phyloP scores from a whole-genome alignment of 2,888 invertebrate species.

The Elaeidobius kamerunicus region DNA sequence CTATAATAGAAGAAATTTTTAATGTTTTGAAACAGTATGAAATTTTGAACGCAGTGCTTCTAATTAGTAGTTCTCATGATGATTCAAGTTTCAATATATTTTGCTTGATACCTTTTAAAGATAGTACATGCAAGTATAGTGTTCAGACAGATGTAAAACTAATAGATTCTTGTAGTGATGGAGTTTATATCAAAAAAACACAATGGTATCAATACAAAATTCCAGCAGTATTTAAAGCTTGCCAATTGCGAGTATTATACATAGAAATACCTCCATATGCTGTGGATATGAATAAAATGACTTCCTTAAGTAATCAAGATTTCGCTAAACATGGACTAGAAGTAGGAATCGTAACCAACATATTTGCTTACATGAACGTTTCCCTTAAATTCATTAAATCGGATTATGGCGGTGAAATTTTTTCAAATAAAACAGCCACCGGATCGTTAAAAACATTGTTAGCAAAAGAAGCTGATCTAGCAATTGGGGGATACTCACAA shows the following conservation, averaged over 20 bases:
- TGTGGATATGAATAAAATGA: constrained; percentile 33
- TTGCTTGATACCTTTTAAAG: constrained; percentile 40
- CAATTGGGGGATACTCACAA: constrained; percentile 43
- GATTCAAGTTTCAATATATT: constrained; percentile 35
- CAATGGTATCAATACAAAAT: constrained; percentile 37
- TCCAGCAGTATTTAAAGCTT: constrained; percentile 41
- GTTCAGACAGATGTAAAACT: constrained; percentile 26
- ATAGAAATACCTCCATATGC: constrained; percentile 44
- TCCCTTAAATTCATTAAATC: constrained; percentile 29
- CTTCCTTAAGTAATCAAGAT: constrained; percentile 12
- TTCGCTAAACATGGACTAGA: constrained; percentile 33
- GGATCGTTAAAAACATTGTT: constrained; percentile 39
- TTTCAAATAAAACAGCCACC: constrained; percentile 35
- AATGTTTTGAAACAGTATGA: constrained; percentile 31
- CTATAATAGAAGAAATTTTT: constrained; percentile 33
- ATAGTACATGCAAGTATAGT: constrained; percentile 36
- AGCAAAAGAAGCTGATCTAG: constrained; percentile 39
- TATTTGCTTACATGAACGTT: constrained; percentile 34
- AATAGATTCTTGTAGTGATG: constrained; percentile 36
- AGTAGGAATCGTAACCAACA: constrained; percentile 33
- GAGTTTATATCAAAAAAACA: constrained; percentile 19
- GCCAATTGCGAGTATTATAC: constrained; percentile 41
- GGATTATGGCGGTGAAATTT: constrained; percentile 23
- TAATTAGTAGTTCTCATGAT: constrained; percentile 33
- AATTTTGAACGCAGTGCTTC: constrained; percentile 37